Base-by-base conservation (phyloP, 1,140 invertebrate genomes). In the Intoshia linei region DNA sequence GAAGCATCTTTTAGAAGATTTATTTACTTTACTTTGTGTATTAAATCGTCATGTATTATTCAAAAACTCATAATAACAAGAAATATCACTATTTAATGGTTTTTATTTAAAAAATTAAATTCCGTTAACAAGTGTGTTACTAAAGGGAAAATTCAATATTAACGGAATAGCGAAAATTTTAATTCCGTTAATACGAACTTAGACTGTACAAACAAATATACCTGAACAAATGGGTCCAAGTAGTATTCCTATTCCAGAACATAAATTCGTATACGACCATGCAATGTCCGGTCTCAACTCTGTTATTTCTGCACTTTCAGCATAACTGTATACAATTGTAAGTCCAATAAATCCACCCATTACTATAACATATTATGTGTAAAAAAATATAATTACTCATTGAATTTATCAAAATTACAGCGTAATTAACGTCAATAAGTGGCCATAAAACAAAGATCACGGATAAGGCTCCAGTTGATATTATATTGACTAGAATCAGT, bases 201-300 rank as follows among this genome's bases (percentile, higher is more conserved):
- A 30, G 14, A 30, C 30, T 30, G n/a, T 4, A 5, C 19, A 6
- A 18, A 15, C n/a, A n/a, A 21, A 27, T 34, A 13, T 38, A 43
- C 42, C 42, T 22, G 40, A 42, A 20, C 41, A 43, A 17, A 43
- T 42, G 1, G 42, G 42, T 14, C 42, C 42, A 14, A 40, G 20
- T 15, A 43, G 40, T 10, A 43, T 43, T 31, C 42, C 42, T 14
- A 43, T 42, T n/a, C 42, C 42, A 15, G 42, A 43, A 40, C 42
- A 43, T 4, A 43, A 34, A 30, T 43, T 43, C 15, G 42, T 43
- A 15, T 29, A 40, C 15, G 42, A 41, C 42, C 42, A 43, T 11
- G 42, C 42, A 22, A 43, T 32, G 31, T 43, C 40, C 20, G 42
- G 41, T 3, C 40, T 40, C 11, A 39, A 37, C 21, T 39, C 6